Evolutionary conservation across 2,113 vertebrate genomes (phyloP).

Genomic region (Meleagris gallopavo): DNA sequence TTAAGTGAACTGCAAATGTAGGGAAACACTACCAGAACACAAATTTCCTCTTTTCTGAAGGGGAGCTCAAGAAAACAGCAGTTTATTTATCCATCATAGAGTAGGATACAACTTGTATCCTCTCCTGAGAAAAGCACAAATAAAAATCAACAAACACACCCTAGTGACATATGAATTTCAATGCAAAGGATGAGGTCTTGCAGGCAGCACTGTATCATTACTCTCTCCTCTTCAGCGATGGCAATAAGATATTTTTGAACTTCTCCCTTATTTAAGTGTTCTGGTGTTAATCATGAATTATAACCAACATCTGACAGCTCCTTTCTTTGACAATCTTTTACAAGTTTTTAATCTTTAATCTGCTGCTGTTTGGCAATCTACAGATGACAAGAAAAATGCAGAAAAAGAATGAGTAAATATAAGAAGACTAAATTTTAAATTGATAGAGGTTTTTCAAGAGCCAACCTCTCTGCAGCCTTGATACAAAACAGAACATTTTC

Average conservation of each 20-base stretch:
- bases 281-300: background rate
- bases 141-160: background rate
- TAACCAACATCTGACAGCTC: background rate
- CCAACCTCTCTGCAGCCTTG: background rate
- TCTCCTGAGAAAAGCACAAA: background rate
- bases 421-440: background rate
- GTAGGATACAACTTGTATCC: background rate
- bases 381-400: fast-evolving
- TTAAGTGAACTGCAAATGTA: background rate
- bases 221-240: background rate
- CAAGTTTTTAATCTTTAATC: background rate
- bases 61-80: background rate
- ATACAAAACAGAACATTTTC: background rate
- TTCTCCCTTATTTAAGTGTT: background rate
- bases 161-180: background rate
- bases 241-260: background rate
- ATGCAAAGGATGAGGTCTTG: background rate
- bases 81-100: background rate
- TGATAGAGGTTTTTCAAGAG: background rate
- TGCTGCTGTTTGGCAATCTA: background rate
- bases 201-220: background rate
- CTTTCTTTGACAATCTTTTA: background rate
- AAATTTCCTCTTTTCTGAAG: background rate
- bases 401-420: background rate
- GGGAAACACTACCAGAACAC: background rate